Conservation (phyloP, 37 sponge, comb jelly and placozoan species). For the Lycopodina hypogea region DNA sequence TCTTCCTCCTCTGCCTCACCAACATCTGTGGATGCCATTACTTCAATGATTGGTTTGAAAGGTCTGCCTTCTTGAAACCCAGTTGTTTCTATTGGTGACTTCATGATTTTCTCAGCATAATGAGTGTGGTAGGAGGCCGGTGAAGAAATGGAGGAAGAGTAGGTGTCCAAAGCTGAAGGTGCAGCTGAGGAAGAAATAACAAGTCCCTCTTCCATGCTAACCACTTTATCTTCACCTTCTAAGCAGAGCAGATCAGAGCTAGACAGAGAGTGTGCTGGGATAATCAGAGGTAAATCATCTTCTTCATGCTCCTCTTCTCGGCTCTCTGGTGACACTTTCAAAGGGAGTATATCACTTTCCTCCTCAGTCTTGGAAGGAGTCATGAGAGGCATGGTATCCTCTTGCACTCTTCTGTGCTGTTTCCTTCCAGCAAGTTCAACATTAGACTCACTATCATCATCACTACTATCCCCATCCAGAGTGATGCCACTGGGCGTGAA, state of each 20-base stretch:
- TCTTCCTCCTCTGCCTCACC: background rate
- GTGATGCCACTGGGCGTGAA: too few species aligned
- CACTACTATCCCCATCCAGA: too few species aligned
- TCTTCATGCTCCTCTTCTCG: background rate
- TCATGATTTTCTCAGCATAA: background rate
- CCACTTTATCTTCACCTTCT: background rate
- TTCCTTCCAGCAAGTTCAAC: too few species aligned
- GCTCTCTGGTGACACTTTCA: background rate
- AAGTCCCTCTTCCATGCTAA: background rate
- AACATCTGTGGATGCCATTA: background rate
- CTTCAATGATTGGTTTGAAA: slow-evolving; percentile 3
- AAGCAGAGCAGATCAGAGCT: background rate
- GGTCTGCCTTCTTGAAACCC: background rate
- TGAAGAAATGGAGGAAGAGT: background rate
- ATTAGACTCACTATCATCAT: too few species aligned
- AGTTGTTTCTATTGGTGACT: background rate
- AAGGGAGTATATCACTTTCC: too few species aligned
- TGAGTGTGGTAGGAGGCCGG: background rate
- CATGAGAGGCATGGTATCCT: too few species aligned
- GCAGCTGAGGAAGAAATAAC: background rate
- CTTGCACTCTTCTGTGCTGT: too few species aligned
- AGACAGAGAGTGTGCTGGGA: background rate
- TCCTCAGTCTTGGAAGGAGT: too few species aligned
- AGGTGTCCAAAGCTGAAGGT: background rate
- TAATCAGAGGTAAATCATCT: background rate